phyloP scores from a whole-genome alignment of 2,888 invertebrate species.

The Dyspetes luteomarginatus region DNA sequence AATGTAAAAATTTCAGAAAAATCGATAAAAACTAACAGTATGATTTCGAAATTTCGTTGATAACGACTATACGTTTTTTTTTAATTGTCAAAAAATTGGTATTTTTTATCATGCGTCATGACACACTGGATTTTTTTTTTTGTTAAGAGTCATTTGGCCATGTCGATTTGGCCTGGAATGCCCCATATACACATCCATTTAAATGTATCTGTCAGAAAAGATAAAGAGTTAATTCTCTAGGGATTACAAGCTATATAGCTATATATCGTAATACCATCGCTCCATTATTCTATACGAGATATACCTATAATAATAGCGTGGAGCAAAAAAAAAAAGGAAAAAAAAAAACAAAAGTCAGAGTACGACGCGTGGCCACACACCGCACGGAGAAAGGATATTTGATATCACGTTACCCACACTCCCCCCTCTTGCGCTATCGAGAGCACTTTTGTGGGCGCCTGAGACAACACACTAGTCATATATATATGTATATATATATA shows the following conservation, averaged over 20 bases:
- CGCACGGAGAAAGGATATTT: conserved; percentile 58
- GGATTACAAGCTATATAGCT: not conserved
- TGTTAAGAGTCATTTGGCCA: too few species aligned
- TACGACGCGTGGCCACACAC: conserved; percentile 42
- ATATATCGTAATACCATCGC: not conserved
- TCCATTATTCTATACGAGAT: not conserved
- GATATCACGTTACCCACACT: conserved; percentile 53
- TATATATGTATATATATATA: not conserved
- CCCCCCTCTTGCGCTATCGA: conserved; percentile 50
- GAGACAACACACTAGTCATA: conserved; percentile 11
- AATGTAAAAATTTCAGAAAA: not conserved
- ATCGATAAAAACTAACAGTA: too few species aligned
- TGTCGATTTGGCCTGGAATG: too few species aligned
- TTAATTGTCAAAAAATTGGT: too few species aligned
- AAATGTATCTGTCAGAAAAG: not conserved
- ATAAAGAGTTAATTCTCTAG: not conserved
- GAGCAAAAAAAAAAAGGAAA: conserved; percentile 12
- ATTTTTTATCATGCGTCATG: too few species aligned
- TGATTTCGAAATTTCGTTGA: too few species aligned
- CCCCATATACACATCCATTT: too few species aligned
- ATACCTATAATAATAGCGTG: conserved; percentile 28
- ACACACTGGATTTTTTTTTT: too few species aligned
- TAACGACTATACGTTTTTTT: too few species aligned
- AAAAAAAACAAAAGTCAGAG: not conserved
- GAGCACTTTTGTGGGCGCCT: conserved; percentile 57